Evolutionary conservation across 2,888 invertebrate species (phyloP), one percentile per base, ranked within the genome.

Genomic region (Dolichomitus sp.): DNA sequence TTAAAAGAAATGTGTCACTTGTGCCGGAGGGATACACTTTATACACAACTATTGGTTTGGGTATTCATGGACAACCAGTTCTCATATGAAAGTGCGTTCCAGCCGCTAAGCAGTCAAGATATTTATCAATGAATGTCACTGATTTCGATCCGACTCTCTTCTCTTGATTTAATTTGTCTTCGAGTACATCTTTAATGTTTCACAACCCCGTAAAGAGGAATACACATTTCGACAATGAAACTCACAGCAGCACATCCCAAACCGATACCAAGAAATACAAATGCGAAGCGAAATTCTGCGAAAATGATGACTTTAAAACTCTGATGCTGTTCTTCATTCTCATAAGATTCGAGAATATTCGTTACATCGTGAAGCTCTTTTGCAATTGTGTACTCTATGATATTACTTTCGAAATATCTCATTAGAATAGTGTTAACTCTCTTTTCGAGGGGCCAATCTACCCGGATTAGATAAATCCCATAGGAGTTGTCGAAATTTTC

Each of bases 231-330:
- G 19, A 69, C 14, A 27, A 52, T 14, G 23, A 69, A 69, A 23
- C 19, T 54, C 4, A 69, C 0, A 14, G 37, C 5, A 69, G 69
- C 37, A 40, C 37, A 37, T n/a, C 12, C 37, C 7, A 69, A 14
- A 54, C 69, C 69, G 14, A 52, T 23, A 14, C n/a, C 40, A 23
- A 69, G 69, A 27, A 69, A 40, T 9, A 37, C 27, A 30, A 69
- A 69, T 2, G 69, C 69, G 40, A 69, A 69, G 12, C 19, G 0
- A 9, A 69, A 17, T 0, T 69, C 54, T 1, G 9, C 19, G 52
- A 69, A 69, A 19, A 6, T 52, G 17, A 69, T 33, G 7, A 54
- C n/a, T 23, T 52, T 23, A 11, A 54, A 54, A 5, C 40, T 12
- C n/a, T 52, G 23, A 69, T 69, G 40, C 0, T 14, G 5, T 23